Evolutionary conservation across 2,113 vertebrate species (phyloP), one percentile per base, ranked within the genome.

Genomic region (Rallus limicola): DNA sequence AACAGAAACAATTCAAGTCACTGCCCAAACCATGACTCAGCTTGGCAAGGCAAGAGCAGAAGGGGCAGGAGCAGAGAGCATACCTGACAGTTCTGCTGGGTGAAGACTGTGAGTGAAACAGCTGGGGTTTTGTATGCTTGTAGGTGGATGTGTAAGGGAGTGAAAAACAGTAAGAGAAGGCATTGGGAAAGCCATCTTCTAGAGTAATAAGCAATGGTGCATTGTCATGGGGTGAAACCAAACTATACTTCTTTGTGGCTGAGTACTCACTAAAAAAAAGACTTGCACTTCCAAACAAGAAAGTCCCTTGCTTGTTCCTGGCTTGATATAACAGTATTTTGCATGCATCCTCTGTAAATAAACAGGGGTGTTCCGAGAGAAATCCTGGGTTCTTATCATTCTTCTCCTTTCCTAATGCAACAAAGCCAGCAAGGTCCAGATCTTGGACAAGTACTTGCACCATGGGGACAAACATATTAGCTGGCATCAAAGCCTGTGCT

Each of bases 401-500:
- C 6, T 79, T 20, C 82, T 88, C 69, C 46, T 36, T 74, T 90
- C 74, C 26, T 84, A 89, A 92, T 12, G 36, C 25, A 95, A 74
- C 3, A 4, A 80, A 84, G 64, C 19, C 53, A 82, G 60, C 34
- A 82, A 93, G 80, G 53, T 62, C 10, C 8, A 79, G 63, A 82
- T 93, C 91, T 82, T 72, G 74, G n/a, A 83, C 36, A 72, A 77
- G 74, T 76, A 62, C 12, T 85, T 3, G 5, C 48, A 79, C 81
- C 46, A 17, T 19, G 16, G 69, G 56, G 62, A 89, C 72, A 93
- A 79, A 89, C 95, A 82, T 72, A 89, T 69, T 87, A 84, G 67
- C 77, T 93, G 65, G 58, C 74, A 92, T 79, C 50, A 91, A 94
- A 96, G 82, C 18, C 44, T 72, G 38, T 50, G 18, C 58, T 88